These are phyloP conservation scores for Rhincodon typus DNA, from an alignment of 2,797 vertebrate genomes.

Conservation along the genomic window DNA sequence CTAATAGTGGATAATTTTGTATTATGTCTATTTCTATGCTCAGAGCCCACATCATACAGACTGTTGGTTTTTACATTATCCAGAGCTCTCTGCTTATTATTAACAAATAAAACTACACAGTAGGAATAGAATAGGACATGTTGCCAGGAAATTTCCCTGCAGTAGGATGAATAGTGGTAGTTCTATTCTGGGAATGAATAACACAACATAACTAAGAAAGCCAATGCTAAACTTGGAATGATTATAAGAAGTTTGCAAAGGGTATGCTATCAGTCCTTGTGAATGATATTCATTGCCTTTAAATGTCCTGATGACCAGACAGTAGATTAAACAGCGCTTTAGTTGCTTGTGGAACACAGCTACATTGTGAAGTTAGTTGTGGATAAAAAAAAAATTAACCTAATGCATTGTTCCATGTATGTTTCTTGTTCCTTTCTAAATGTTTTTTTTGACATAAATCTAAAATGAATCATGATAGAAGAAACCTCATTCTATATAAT, in stretches of 20 bases:
- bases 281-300: not conserved
- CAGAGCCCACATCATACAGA: not conserved
- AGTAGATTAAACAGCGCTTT: not conserved
- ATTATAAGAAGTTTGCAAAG: not conserved
- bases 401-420: not conserved
- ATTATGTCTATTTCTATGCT: not conserved
- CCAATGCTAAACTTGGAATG: not conserved
- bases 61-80: not conserved
- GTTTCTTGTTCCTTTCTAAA: not conserved
- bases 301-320: not conserved
- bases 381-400: not conserved
- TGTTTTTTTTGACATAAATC: not conserved
- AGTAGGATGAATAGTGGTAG: not conserved
- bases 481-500: not conserved
- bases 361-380: not conserved
- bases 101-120: not conserved
- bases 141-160: not conserved
- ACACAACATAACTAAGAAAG: not conserved
- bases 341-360: not conserved
- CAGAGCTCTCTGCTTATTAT: not conserved
- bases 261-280: not conserved
- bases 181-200: not conserved
- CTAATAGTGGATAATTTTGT: not conserved
- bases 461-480: not conserved
- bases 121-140: not conserved